A percentile compares a stretch with the other conserved stretches of the same genome.
Conservation (phyloP, 2,113 vertebrate genomes). For the Passer montanus region DNA sequence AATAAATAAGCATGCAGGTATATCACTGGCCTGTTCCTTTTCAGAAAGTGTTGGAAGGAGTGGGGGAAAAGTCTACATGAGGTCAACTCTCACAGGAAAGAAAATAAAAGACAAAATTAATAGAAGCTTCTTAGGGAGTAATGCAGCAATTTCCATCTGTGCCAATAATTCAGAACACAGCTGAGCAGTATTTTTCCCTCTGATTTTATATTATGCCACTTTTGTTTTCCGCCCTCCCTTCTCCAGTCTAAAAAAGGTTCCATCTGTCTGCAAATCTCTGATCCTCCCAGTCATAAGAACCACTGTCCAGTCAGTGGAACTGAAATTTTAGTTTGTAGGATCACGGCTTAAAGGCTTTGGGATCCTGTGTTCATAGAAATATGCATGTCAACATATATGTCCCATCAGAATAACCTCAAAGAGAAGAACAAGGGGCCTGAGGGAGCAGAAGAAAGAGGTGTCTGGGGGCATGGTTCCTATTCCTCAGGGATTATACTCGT, state of each 20-base stretch:
- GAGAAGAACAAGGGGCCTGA: background rate
- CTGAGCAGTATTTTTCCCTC: background rate
- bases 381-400: background rate
- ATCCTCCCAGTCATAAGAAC: background rate
- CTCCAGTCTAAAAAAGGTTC: background rate
- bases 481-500: background rate
- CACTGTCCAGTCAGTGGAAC: background rate
- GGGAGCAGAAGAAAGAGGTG: background rate
- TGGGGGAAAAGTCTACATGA: background rate
- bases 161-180: background rate
- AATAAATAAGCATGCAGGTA: background rate
- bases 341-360: background rate
- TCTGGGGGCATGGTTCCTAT: background rate
- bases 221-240: background rate
- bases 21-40: background rate
- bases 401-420: background rate
- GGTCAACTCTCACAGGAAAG: background rate
- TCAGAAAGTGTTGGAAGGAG: background rate
- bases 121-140: background rate
- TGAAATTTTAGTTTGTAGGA: background rate
- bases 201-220: background rate
- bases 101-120: background rate
- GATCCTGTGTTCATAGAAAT: background rate
- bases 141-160: background rate
- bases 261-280: background rate